Base-by-base conservation (phyloP, 2,113 vertebrate genomes). In the Podarcis raffonei region DNA sequence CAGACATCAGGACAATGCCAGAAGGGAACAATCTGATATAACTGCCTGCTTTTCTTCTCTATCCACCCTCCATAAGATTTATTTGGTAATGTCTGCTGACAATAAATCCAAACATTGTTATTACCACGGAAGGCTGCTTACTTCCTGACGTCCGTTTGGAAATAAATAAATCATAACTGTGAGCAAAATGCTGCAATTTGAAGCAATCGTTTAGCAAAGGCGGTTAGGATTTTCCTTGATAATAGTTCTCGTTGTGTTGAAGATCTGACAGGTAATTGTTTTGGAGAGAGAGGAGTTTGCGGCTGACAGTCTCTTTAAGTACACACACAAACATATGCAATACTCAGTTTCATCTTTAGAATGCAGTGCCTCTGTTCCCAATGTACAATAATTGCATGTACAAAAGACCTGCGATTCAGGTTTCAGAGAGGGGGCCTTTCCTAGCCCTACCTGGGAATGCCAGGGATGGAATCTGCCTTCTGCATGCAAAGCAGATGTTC, bases 111-210 rank as follows among this genome's bases (percentile, higher is more conserved):
- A 89, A n/a, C 6, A 2, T 13, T 71, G 35, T 27, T 90, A 83
- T 82, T 82, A 89, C 71, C 74, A 66, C 91, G 82, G 88, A 90
- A 90, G 80, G 3, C 66, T 90, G 25, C 90, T 91, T 90, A 74
- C 27, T 92, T 88, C 90, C 89, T 78, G 0, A 1, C 68, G 69
- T 88, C 91, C 57, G 27, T 71, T 71, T 87, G 71, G 77, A 72
- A 66, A 37, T 74, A 83, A 74, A 84, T 88, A 87, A 91, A 92
- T 94, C 91, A 92, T 90, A 84, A 91, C 72, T 42, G 12, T 85
- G 89, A 86, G 78, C 66, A 90, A 53, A 86, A 93, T 91, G 42
- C 87, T 92, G 71, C 53, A 90, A 85, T 93, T 93, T 86, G 85
- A 83, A 74, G 37, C 23, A 82, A 39, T 87, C 74, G 37, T 83